phyloP scores from a whole-genome alignment of 2,113 vertebrate species.

The Typhlomys cinereus region DNA sequence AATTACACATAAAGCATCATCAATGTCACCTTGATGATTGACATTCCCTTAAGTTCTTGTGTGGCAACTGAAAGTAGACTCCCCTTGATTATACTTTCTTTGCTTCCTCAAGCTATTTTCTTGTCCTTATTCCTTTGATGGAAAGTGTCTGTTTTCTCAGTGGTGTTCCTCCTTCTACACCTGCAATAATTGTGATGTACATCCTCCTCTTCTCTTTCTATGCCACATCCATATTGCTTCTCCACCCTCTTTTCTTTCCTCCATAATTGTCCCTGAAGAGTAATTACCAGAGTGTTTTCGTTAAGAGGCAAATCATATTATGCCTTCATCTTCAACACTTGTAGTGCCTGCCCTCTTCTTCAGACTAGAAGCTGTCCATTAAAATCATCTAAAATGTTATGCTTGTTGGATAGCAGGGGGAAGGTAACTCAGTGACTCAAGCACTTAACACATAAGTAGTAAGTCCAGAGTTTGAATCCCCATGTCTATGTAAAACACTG shows the following conservation, averaged over 20 bases:
- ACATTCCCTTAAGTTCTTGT: not conserved
- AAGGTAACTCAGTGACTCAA: too few species aligned
- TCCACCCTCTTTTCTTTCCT: not conserved
- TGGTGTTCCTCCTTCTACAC: not conserved
- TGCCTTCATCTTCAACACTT: not conserved
- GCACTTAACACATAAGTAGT: too few species aligned
- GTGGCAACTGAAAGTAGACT: not conserved
- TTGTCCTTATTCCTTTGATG: not conserved
- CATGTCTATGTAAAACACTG: too few species aligned
- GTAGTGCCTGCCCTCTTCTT: not conserved
- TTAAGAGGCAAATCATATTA: not conserved
- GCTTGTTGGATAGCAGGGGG: too few species aligned
- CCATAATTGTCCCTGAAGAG: not conserved
- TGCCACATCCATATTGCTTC: not conserved
- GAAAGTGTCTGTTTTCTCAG: not conserved
- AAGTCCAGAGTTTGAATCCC: too few species aligned
- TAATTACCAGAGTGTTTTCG: not conserved
- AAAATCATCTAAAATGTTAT: not conserved
- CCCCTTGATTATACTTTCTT: not conserved
- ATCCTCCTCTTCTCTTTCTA: not conserved
- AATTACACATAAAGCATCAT: not conserved
- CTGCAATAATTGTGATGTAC: not conserved
- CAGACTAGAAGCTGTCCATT: not conserved
- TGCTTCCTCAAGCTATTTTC: not conserved
- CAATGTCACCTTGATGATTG: not conserved